Percentiles rank a stretch among this genome's conserved stretches.
phyloP scores from a whole-genome alignment of 2,797 vertebrate genomes.

The Tapirus indicus region DNA sequence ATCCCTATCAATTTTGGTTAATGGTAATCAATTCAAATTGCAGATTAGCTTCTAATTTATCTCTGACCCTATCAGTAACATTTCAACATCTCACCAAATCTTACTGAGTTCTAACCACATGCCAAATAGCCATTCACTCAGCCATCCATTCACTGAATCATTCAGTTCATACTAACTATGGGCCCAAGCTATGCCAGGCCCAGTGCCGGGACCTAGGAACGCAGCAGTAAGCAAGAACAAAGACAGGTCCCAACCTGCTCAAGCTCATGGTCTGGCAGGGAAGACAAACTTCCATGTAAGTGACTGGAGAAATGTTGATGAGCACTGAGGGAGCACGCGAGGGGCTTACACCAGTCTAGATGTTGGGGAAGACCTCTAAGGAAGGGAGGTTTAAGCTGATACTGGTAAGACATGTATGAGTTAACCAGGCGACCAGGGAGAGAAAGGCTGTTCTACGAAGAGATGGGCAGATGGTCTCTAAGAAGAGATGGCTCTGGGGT shows the following conservation, averaged over 20 bases:
- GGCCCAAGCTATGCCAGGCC: background rate
- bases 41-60: background rate
- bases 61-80: background rate
- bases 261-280: background rate
- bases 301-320: background rate
- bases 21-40: background rate
- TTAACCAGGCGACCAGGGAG: background rate
- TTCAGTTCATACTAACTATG: background rate
- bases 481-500: background rate
- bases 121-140: background rate
- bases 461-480: background rate
- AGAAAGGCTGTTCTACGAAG: background rate
- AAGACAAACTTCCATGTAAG: background rate
- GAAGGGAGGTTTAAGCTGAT: background rate
- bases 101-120: background rate
- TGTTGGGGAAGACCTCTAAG: background rate
- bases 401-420: too few relatives aligned
- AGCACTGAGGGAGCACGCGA: fast-evolving
- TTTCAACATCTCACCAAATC: background rate
- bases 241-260: background rate
- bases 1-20: background rate
- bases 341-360: background rate
- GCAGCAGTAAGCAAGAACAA: background rate
- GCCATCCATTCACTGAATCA: background rate
- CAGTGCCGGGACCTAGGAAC: fast-evolving